Evolutionary conservation across 2,888 invertebrate genomes (phyloP).

Genomic region (Cataglyphis albicans): DNA sequence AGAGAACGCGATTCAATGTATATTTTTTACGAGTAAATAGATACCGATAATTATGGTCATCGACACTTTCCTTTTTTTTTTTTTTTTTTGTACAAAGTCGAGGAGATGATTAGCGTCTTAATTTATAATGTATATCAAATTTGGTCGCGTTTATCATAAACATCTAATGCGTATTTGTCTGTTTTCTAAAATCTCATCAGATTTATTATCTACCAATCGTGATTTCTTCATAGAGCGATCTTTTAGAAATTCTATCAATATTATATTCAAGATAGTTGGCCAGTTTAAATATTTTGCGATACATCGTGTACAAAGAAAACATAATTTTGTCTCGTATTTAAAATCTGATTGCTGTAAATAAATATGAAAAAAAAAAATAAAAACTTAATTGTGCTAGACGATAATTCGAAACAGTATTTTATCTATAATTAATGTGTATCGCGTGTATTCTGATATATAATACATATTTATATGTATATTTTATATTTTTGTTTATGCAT

Average conservation of each 20-base stretch:
- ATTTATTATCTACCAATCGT: neutral
- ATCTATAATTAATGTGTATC: neutral
- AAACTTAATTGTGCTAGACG: neutral
- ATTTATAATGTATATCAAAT: neutral
- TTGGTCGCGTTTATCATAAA: neutral
- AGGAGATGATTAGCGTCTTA: neutral
- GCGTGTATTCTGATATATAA: neutral
- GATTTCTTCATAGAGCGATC: neutral
- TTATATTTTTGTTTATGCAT: neutral
- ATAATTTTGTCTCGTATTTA: neutral
- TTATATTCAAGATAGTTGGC: neutral
- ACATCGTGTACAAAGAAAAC: neutral
- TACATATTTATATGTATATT: neutral
- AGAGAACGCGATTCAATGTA: conserved; percentile 41
- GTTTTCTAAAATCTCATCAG: neutral
- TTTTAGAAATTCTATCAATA: conserved; percentile 1
- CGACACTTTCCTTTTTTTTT: neutral
- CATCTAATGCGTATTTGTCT: neutral
- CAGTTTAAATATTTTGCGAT: neutral
- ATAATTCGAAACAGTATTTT: neutral
- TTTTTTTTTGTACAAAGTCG: neutral
- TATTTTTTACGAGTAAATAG: conserved; percentile 45
- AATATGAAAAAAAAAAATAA: neutral
- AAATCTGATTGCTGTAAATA: neutral
- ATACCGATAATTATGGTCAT: conserved; percentile 9